Evolutionary conservation across 2,113 vertebrate genomes (phyloP), one percentile per base, ranked within the genome.

Genomic region (Myotis davidii): DNA sequence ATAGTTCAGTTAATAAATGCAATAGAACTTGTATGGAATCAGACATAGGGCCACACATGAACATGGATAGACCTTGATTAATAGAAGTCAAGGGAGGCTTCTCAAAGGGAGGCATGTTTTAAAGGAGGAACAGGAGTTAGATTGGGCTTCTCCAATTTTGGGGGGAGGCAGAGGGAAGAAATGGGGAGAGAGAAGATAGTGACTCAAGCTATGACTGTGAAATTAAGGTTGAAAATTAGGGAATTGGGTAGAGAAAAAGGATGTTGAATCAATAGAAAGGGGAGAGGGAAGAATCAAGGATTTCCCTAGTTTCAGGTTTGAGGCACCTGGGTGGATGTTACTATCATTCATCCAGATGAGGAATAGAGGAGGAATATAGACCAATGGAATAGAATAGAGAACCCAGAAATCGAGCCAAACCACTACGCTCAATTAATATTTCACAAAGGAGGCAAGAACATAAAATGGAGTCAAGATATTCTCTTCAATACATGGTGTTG

Each of bases 331-430:
- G 20, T 39, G 13, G 25, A 23, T 87, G 25, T 69, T 83, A 90
- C 83, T 94, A 88, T 13, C n/a, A 88, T 90, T 87, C 37, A 82
- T 48, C 12, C 29, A 89, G 34, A 42, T 93, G 91, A 92, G 89
- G 56, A 91, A 86, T 84, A 84, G 6, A 85, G 76, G 65, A 79
- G 23, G 17, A 85, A 56, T 56, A 56, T 23, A 56, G 20, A 56
- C 54, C 56, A 25, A 59, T 59, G 56, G 23, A 59, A 59, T 25
- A 59, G 56, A 59, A 59, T 25, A 59, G 56, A 23, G 21, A 59
- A 25, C 23, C 23, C 9, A 59, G 23, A 59, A 59, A 59, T 59
- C 3, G 3, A 59, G 9, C 56, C 23, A 59, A 59, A 59, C 21
- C 21, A 59, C 21, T 59, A 59, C 1, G 9, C 56, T 59, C 56